Percentiles rank a stretch among this genome's conserved stretches.
Conservation (phyloP, 2,113 vertebrate genomes). For the Chelonoidis abingdonii region DNA sequence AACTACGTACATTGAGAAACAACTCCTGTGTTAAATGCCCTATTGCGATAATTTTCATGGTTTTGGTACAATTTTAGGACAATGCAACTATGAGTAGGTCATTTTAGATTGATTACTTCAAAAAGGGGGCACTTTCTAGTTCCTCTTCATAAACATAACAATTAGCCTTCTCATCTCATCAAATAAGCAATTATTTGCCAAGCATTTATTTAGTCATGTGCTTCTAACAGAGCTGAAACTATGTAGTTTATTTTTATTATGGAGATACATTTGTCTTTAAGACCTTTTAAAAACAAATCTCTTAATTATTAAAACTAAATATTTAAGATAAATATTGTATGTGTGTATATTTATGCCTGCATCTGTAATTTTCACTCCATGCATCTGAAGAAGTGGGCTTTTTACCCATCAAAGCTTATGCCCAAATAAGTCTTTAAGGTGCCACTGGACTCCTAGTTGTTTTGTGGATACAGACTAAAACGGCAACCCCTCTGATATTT, state of each 20-base stretch:
- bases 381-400: no score
- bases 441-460: no score
- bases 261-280: not conserved
- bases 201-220: not conserved
- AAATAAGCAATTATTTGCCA: not conserved
- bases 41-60: not conserved
- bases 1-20: not conserved
- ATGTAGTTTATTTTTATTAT: not conserved
- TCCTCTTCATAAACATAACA: not conserved
- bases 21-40: not conserved
- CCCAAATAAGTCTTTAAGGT: no score
- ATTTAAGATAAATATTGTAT: not conserved
- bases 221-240: not conserved
- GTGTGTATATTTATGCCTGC: no score
- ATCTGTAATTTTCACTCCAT: no score
- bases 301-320: not conserved
- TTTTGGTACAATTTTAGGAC: not conserved
- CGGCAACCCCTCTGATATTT: no score
- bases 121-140: not conserved
- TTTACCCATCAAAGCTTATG: no score
- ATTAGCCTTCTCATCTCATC: not conserved
- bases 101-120: not conserved
- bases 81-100: not conserved
- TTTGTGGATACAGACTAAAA: no score
- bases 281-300: not conserved